These are phyloP conservation scores for Ictalurus punctatus DNA, from an alignment of 2,113 vertebrate genomes.

Conservation along the genomic window DNA sequence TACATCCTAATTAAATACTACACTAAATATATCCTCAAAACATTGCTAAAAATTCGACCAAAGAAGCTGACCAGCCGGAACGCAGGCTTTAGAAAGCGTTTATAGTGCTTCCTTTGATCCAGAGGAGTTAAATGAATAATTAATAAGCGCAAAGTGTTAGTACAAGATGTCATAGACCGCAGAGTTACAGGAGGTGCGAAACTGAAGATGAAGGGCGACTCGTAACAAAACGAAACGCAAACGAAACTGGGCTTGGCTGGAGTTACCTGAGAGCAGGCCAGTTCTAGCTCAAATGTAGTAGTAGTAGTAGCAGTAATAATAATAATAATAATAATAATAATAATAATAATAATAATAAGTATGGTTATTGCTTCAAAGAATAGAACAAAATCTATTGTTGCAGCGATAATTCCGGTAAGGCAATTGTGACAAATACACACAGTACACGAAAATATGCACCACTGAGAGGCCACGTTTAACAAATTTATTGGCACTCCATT, in stretches of 20 bases:
- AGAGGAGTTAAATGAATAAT: slow-evolving; percentile 52
- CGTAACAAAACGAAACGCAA: background rate
- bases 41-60: background rate
- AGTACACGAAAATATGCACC: background rate
- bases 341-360: background rate
- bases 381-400: background rate
- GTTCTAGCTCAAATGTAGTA: background rate
- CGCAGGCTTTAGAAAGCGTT: slow-evolving; percentile 4
- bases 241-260: background rate
- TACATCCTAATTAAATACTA: background rate
- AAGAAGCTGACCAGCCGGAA: background rate
- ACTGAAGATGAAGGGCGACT: background rate
- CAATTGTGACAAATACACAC: background rate
- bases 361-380: background rate
- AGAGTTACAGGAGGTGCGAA: slow-evolving; percentile 27
- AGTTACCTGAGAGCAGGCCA: slow-evolving; percentile 13
- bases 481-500: background rate
- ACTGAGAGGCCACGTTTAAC: background rate
- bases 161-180: slow-evolving; percentile 36
- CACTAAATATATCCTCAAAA: background rate
- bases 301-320: background rate
- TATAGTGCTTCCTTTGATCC: slow-evolving; percentile 35
- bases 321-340: background rate
- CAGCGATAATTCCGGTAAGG: no score
- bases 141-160: slow-evolving; percentile 44